Conservation (phyloP, 2,888 invertebrate species). For the Epinotia demarniana region DNA sequence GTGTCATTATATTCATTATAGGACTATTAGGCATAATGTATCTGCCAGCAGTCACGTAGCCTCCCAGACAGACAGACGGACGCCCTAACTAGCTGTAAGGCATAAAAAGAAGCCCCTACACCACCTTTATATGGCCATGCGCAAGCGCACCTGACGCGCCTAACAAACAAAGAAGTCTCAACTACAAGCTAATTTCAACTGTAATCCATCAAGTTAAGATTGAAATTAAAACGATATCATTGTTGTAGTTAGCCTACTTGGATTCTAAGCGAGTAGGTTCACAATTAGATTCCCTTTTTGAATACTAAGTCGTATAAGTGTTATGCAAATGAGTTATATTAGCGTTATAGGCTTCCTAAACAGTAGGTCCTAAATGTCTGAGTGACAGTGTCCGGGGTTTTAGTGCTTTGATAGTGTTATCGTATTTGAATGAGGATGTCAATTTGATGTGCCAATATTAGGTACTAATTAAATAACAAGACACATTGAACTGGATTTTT, state of each 20-base stretch:
- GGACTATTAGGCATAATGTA: slow-evolving; percentile 37
- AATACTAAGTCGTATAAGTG: slow-evolving; percentile 43
- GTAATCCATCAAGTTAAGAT: not conserved
- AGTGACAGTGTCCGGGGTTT: slow-evolving; percentile 18
- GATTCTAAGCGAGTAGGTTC: not conserved
- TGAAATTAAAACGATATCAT: not conserved
- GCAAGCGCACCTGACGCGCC: slow-evolving; percentile 17
- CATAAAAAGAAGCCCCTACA: slow-evolving; percentile 39
- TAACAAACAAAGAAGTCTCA: slow-evolving; percentile 24
- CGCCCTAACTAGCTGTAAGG: slow-evolving; percentile 55
- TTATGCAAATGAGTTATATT: slow-evolving; percentile 40
- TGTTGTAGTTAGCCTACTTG: slow-evolving; percentile 1
- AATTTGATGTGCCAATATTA: too few species aligned
- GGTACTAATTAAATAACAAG: too few species aligned
- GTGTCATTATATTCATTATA: not conserved
- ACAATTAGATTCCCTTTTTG: slow-evolving; percentile 38
- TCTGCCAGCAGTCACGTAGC: slow-evolving; percentile 59
- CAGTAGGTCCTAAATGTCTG: slow-evolving; percentile 21
- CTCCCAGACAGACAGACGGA: slow-evolving; percentile 60
- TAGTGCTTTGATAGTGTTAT: slow-evolving; percentile 15
- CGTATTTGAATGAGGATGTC: not conserved
- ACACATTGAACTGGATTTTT: too few species aligned
- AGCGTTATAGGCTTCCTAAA: slow-evolving; percentile 35
- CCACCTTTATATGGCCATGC: slow-evolving; percentile 36
- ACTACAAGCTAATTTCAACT: not conserved